Base-by-base conservation (phyloP, 2,797 vertebrate genomes). In the Spinus pinus region DNA sequence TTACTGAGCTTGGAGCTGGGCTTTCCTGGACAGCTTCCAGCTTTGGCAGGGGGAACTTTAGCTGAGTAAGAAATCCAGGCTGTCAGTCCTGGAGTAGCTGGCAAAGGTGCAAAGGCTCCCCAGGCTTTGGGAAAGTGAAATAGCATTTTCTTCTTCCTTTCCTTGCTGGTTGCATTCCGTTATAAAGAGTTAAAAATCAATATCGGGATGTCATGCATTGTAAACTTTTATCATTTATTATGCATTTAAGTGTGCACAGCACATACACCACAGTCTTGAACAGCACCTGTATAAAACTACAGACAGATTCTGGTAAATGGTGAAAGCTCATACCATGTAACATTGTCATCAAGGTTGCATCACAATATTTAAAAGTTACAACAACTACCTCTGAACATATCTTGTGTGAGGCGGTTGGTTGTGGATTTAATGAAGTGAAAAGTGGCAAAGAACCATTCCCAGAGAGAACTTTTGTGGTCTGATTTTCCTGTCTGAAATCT, bases 231-330 rank as follows among this genome's bases (percentile, higher is more conserved):
- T 96, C 90, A 41, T 97, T 97, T 97, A 98, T 97, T 97, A 88
- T 81, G 94, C 96, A 94, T 97, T 97, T 97, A 93, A 94, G 96
- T 99, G 99, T 99, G 99, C 99, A 98, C 97, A 98, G 99, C 99
- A 99, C 99, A 99, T 98, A 99, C 98, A 97, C 93, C 91, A 96
- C 96, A 97, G 95, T 96, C 97, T 97, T 96, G 94, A 98, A 97
- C 86, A 96, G 97, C 95, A 97, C 98, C 98, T 98, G 98, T 98
- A 99, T 99, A 99, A 98, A 99, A 99, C 98, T 99, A 99, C 99
- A 99, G 98, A 98, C 97, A 98, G 97, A 98, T 97, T 95, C 97
- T 96, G 93, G 91, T 37, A 88, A 92, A 86, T 72, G 79, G 88
- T 93, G 97, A 95, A 86, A 90, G 81, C 94, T 88, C 93, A 42